Evolutionary conservation across 1,140 invertebrate species (phyloP), one percentile per base, ranked within the genome.

Genomic region (Mesaphorura yosii): DNA sequence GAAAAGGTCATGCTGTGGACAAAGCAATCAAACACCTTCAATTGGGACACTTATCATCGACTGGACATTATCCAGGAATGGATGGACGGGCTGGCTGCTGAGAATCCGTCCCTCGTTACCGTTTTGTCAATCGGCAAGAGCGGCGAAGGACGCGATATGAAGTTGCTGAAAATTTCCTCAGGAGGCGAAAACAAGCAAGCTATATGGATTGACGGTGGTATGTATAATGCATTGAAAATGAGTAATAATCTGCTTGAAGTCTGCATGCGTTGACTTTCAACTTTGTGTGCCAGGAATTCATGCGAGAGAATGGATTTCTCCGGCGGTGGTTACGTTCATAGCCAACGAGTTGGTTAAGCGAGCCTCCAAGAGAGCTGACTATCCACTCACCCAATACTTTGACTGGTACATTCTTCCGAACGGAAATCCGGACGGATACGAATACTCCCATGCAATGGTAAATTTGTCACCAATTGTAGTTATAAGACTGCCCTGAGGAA

Each of bases 151-250:
- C 46, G 54, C 15, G 39, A 46, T 5, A 3, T 60, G 12, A 53
- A 50, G n/a, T 48, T 60, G 12, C 27, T 60, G 23, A 50, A 47
- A 19, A 60, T 60, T 22, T 56, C 50, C 5, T 23, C 29, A 40
- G 22, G 1, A 1, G 14, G 28, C 6, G 31, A 31, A 6, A 37
- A 53, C 14, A 60, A 60, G 37, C 58, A 54, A 46, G 51, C 50
- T n/a, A 54, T 60, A 40, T 60, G 58, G 58, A 41, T 60, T 12
- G 58, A 60, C 34, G 58, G 58, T 14, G 31, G 31, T 34, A 34
- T 10, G n/a, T 41, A 7, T 41, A 34, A 12, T 34, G 10, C 31
- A 12, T 12, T 10, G n/a, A 34, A 34, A 12, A 34, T n/a, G 10
- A 12, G 31, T 12, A 34, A 34, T 34, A 34, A 34, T 34, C n/a